These are phyloP conservation scores for Ochlodes sylvanus DNA, from an alignment of 2,888 invertebrate species.

Conservation along the genomic window DNA sequence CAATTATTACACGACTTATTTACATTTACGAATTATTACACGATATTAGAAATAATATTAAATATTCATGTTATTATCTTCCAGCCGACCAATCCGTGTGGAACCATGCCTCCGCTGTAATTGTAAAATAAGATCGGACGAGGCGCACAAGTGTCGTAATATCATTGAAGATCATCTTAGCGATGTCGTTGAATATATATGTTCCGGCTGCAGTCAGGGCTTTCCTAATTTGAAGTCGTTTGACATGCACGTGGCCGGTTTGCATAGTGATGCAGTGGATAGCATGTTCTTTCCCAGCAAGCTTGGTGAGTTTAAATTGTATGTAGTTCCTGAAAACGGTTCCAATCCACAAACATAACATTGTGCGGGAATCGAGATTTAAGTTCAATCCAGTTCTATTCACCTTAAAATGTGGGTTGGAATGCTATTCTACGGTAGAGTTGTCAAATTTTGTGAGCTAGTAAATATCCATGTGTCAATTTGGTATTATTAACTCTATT, in stretches of 20 bases:
- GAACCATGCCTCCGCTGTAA: conserved; percentile 55
- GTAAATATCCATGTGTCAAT: no score
- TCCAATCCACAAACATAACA: no score
- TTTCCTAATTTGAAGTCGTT: conserved; percentile 53
- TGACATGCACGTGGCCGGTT: conserved; percentile 56
- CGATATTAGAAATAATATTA: no score
- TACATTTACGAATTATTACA: no score
- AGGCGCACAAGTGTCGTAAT: conserved; percentile 17
- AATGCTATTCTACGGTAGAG: no score
- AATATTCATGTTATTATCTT: background rate
- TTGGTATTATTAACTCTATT: no score
- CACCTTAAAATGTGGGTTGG: no score
- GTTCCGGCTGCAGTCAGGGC: conserved; percentile 56
- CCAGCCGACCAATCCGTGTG: conserved; percentile 54
- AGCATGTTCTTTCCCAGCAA: conserved; percentile 60
- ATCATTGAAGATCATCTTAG: background rate
- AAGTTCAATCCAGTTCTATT: no score
- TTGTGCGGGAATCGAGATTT: no score
- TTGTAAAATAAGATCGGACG: conserved; percentile 39
- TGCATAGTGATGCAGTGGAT: conserved; percentile 55
- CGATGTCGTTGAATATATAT: conserved; percentile 44
- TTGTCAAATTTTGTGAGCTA: no score
- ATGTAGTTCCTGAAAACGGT: no score
- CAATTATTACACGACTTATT: no score
- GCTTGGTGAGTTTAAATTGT: conserved; percentile 47